These are phyloP conservation scores for Drosophila sordidapex DNA, from an alignment of 2,888 invertebrate genomes.

Conservation along the genomic window DNA sequence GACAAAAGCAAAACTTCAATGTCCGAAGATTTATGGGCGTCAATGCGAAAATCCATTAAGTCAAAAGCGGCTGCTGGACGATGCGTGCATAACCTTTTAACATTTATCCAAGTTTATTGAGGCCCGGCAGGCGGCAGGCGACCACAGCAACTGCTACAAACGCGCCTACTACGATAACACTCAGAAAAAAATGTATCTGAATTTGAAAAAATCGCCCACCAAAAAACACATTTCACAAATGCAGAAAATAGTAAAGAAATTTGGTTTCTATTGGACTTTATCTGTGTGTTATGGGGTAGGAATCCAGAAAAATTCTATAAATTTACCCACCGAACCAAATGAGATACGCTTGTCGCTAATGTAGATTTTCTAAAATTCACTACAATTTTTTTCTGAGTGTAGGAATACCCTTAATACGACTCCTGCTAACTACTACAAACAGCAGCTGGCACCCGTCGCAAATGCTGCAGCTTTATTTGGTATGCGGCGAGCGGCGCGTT, in stretches of 20 bases:
- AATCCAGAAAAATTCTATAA: background rate
- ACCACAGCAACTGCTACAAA: background rate
- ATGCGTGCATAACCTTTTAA: constrained; percentile 76
- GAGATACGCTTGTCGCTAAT: background rate
- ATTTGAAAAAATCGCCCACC: background rate
- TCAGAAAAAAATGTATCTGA: background rate
- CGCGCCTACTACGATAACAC: background rate
- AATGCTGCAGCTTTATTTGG: constrained; percentile 60
- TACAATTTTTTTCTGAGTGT: background rate
- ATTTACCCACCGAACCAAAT: background rate
- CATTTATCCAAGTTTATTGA: constrained; percentile 79
- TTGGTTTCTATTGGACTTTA: background rate
- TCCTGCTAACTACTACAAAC: background rate
- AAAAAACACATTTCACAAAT: too few species aligned
- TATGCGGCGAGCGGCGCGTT: constrained; percentile 57
- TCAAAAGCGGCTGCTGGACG: constrained; percentile 55
- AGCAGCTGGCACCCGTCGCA: constrained; percentile 17
- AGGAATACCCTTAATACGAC: background rate
- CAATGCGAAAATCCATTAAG: constrained; percentile 77
- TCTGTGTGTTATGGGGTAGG: too few species aligned
- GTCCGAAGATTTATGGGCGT: constrained; percentile 71
- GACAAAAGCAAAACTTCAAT: constrained; percentile 36
- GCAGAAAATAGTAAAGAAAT: background rate
- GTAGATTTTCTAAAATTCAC: background rate
- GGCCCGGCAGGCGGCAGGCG: constrained; percentile 20